These are phyloP conservation scores for Gymnorhina tibicen DNA, from an alignment of 2,113 vertebrate species.

Conservation along the genomic window DNA sequence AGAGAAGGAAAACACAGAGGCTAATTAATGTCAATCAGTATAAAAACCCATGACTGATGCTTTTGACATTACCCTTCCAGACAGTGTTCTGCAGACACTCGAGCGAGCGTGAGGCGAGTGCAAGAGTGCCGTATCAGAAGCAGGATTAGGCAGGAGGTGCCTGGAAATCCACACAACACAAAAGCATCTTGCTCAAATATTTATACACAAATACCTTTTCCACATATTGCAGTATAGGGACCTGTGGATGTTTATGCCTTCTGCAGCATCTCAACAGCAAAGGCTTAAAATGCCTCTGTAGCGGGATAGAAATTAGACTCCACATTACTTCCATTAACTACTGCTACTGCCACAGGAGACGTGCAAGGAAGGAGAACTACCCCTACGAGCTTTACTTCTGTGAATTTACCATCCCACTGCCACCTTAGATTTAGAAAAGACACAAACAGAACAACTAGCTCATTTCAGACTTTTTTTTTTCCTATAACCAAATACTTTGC, in stretches of 20 bases:
- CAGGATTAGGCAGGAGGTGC: neutral
- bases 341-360: neutral
- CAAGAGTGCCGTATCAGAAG: accelerated
- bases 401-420: neutral
- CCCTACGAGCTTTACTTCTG: neutral
- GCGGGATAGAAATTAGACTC: neutral
- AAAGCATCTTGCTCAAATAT: neutral
- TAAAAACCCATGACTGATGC: slow-evolving; percentile 19
- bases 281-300: neutral
- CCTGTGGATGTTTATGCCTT: neutral
- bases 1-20: neutral
- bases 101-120: neutral
- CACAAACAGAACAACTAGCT: neutral
- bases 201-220: neutral
- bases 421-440: neutral
- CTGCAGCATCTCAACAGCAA: neutral
- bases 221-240: neutral
- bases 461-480: neutral
- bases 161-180: neutral
- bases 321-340: neutral
- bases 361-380: neutral
- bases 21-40: slow-evolving; percentile 54
- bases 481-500: neutral
- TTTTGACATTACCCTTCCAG: slow-evolving; percentile 23
- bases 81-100: neutral